Evolutionary conservation across 2,113 vertebrate species (phyloP).

Genomic region (Pan troglodytes): NHGRI_mPanTro3-v2.1_pri NC_072404.2:98261501-98262000

Average conservation of each 20-base stretch:
- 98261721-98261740: background rate
- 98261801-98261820: background rate
- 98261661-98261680: background rate
- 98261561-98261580: background rate
- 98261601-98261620: background rate
- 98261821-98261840: too few relatives aligned
- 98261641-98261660: background rate
- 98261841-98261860: too few relatives aligned
- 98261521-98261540: background rate
- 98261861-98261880: too few relatives aligned
- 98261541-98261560: background rate
- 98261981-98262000: too few relatives aligned
- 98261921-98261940: too few relatives aligned
- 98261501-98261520: background rate
- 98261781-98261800: background rate
- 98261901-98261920: too few relatives aligned
- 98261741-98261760: background rate
- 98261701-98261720: background rate
- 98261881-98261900: too few relatives aligned
- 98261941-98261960: too few relatives aligned
- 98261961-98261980: too few relatives aligned
- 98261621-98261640: background rate
- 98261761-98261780: background rate
- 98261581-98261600: background rate
- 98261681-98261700: background rate